Conservation (phyloP, 2,113 vertebrate species). For the Dipodomys stephensi region DNA sequence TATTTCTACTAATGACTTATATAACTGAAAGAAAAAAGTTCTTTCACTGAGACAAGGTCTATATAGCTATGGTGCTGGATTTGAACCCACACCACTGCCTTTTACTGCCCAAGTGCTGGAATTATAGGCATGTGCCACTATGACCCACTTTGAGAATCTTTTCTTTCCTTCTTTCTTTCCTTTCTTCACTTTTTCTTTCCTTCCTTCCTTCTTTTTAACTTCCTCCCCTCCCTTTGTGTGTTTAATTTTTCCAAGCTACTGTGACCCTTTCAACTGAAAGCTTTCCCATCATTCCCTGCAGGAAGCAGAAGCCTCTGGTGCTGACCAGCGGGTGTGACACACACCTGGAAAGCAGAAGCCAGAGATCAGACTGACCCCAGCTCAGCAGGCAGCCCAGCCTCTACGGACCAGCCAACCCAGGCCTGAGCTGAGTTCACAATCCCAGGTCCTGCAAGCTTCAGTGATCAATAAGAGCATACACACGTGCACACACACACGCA, state of each 20-base stretch:
- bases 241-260: neutral
- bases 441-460: neutral
- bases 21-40: too few species aligned
- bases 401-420: fast-evolving
- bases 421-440: neutral
- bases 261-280: neutral
- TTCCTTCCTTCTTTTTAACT: neutral
- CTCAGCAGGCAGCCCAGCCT: neutral
- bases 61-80: too few species aligned
- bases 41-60: too few species aligned
- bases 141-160: too few species aligned
- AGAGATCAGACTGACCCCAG: neutral
- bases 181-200: too few species aligned
- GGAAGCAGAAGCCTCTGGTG: neutral
- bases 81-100: too few species aligned
- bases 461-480: fast-evolving
- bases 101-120: too few species aligned
- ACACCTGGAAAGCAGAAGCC: neutral
- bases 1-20: too few species aligned
- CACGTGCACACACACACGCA: neutral
- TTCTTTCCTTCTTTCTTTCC: neutral
- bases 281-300: neutral
- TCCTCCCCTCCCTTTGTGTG: neutral
- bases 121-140: too few species aligned
- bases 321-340: neutral